Percentiles rank a stretch among this genome's conserved stretches.
These are phyloP conservation scores for Drosophila pectinifera DNA, from an alignment of 1,140 invertebrate genomes.

Conservation along the genomic window DNA sequence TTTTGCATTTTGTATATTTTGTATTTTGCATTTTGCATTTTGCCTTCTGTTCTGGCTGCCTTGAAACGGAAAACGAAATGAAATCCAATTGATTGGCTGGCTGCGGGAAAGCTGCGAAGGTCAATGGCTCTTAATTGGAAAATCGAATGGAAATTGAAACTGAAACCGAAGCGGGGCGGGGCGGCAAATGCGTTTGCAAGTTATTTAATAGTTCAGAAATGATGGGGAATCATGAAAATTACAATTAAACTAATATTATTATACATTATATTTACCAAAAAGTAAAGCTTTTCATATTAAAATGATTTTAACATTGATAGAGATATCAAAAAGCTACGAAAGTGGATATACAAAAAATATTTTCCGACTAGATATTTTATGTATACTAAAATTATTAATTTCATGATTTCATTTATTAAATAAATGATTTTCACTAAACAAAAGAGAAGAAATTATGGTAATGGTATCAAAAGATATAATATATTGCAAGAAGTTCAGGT, in stretches of 20 bases:
- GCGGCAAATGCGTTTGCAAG: neutral
- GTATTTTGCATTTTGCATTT: slow-evolving; percentile 33
- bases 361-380: no score
- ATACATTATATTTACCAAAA: no score
- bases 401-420: no score
- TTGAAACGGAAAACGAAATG: slow-evolving; percentile 62
- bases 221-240: neutral
- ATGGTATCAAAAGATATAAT: no score
- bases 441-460: no score
- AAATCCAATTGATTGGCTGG: slow-evolving; percentile 58
- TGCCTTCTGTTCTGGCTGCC: slow-evolving; percentile 32
- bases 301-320: neutral
- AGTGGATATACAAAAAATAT: no score
- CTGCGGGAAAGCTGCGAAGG: slow-evolving; percentile 42
- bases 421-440: no score
- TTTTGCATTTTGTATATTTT: slow-evolving; percentile 27
- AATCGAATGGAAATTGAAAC: slow-evolving; percentile 21
- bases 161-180: slow-evolving; percentile 10
- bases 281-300: neutral
- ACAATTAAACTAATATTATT: neutral
- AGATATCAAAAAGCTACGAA: no score
- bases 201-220: neutral
- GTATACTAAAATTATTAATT: no score
- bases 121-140: slow-evolving; percentile 65
- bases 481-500: no score